Conservation (phyloP, 2,113 vertebrate species). For the Acanthochromis polyacanthus region DNA sequence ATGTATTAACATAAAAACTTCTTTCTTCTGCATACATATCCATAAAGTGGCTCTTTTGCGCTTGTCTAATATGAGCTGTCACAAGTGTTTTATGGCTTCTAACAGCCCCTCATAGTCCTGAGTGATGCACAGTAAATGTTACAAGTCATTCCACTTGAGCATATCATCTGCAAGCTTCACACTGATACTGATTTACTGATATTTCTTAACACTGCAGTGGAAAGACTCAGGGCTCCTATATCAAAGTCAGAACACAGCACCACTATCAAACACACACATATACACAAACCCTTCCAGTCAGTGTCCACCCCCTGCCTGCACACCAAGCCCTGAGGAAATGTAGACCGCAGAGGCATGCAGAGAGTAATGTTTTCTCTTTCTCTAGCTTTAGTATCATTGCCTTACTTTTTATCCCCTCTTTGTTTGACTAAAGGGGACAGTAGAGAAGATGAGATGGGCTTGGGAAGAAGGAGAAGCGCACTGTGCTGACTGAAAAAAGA, state of each 20-base stretch:
- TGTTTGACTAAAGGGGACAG: conserved; percentile 47
- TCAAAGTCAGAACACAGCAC: conserved; percentile 27
- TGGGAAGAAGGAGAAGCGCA: background rate
- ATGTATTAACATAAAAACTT: background rate
- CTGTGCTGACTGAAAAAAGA: conserved; percentile 16
- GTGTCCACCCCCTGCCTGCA: conserved; percentile 41
- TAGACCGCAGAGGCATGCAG: conserved; percentile 35
- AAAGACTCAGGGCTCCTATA: conserved; percentile 9
- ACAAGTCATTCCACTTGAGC: conserved; percentile 5
- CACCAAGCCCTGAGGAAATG: conserved; percentile 49
- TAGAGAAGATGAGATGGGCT: conserved; percentile 36
- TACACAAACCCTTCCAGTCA: conserved; percentile 32
- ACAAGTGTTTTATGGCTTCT: background rate
- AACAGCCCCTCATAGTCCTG: background rate
- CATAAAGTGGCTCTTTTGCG: background rate
- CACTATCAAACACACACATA: conserved; percentile 9
- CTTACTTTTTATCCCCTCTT: conserved; percentile 32
- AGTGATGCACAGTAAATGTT: background rate
- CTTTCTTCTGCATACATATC: background rate
- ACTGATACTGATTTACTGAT: background rate
- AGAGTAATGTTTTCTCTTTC: conserved; percentile 55
- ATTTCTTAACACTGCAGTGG: conserved; percentile 9
- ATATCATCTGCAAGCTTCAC: background rate
- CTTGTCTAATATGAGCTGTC: conserved; percentile 16
- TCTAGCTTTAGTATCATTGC: conserved; percentile 51